Base-by-base conservation (phyloP, 1,140 invertebrate species). In the Homalodisca vitripennis region DNA sequence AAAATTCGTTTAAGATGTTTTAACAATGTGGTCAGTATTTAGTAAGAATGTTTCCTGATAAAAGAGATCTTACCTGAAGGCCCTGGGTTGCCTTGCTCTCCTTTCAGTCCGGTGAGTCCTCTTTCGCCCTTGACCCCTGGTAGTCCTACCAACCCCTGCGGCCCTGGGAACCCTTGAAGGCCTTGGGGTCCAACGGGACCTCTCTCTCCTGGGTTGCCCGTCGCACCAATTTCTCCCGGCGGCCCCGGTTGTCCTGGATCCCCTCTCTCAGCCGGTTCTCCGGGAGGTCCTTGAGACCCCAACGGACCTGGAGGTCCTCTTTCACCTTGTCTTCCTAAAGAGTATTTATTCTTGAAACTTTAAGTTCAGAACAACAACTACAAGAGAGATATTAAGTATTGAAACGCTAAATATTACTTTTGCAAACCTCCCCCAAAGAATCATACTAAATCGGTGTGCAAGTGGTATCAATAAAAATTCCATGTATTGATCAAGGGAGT, bases 91-190 rank as follows among this genome's bases (percentile, higher is more conserved):
- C 92, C 92, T 82, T 92, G 89, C 72, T 86, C 83, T 71, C 89
- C 90, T 78, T 91, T 91, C 13, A 82, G 76, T 24, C 91, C 91
- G 17, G 79, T 10, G 0, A 84, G 84, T 26, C 90, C 90, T 71
- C 88, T 81, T 76, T 92, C 90, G 69, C 91, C 91, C 80, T 92
- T 92, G 63, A 86, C 83, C 34, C 91, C 91, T 62, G 85, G 72
- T 6, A 82, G 74, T 30, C 17, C 80, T 71, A 62, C 88, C 88
- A 72, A 82, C 83, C 91, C 91, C 41, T 84, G 80, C 53, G 80
- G 75, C 46, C 91, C 91, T 75, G 88, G 79, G 55, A 84, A 79
- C 32, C 91, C 91, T 34, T 90, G 90, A 29, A 91, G 75, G 41
- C 91, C 91, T 77, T 82, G 72, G 46, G 83, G 80, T 63, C 88